Conservation (phyloP, 2,888 invertebrate species). For the Lymantria dispar region DNA sequence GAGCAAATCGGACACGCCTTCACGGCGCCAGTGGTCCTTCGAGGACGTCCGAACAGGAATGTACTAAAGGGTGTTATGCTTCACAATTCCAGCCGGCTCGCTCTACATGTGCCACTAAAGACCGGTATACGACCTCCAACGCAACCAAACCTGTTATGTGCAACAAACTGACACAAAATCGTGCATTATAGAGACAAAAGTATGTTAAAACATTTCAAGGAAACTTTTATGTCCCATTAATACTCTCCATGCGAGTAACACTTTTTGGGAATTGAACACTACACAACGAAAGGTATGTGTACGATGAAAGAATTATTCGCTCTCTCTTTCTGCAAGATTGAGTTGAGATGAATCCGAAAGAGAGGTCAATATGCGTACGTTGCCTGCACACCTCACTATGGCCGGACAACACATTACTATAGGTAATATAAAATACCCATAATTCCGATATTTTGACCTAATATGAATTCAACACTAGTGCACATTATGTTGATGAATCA, state of each 20-base stretch:
- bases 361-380: slow-evolving; percentile 80
- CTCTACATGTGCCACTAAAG: slow-evolving; percentile 74
- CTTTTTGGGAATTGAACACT: slow-evolving; percentile 47
- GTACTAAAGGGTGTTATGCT: slow-evolving; percentile 58
- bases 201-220: slow-evolving; percentile 43
- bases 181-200: slow-evolving; percentile 36
- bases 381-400: slow-evolving; percentile 81
- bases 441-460: slow-evolving; percentile 55
- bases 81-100: slow-evolving; percentile 57
- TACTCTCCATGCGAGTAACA: slow-evolving; percentile 32
- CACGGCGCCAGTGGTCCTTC: slow-evolving; percentile 68
- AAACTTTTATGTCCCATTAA: slow-evolving; percentile 34
- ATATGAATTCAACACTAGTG: slow-evolving; percentile 47
- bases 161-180: slow-evolving; percentile 58
- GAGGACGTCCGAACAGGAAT: slow-evolving; percentile 68
- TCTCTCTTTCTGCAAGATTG: slow-evolving; percentile 60
- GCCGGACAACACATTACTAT: slow-evolving; percentile 83
- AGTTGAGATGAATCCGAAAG: slow-evolving; percentile 63
- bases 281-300: slow-evolving; percentile 53
- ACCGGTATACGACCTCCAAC: slow-evolving; percentile 77
- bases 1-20: slow-evolving; percentile 72
- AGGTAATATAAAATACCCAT: slow-evolving; percentile 72
- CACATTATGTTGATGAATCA: slow-evolving; percentile 49
- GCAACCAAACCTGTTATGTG: slow-evolving; percentile 79
- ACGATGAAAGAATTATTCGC: slow-evolving; percentile 56